Conservation (phyloP, 2,888 invertebrate species). For the Lycia hirtaria region DNA sequence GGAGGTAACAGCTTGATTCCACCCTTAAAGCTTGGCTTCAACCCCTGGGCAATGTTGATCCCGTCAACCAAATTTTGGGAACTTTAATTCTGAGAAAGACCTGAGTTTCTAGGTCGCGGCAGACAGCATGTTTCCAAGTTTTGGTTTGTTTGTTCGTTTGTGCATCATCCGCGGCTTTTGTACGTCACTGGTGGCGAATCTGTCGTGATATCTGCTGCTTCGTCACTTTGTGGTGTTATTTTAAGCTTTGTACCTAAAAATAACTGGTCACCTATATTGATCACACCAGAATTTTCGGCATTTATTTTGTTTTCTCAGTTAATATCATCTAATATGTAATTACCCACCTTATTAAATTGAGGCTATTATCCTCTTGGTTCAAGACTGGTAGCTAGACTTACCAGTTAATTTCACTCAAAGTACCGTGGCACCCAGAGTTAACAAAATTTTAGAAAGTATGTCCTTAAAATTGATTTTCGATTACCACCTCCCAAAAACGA, state of each 20-base stretch:
- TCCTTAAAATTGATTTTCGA: too few species aligned
- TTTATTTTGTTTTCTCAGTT: too few species aligned
- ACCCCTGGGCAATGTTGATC: constrained; percentile 73
- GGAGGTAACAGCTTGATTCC: constrained; percentile 81
- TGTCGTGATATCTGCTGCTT: constrained; percentile 46
- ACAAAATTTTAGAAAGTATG: too few species aligned
- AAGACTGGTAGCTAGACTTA: too few species aligned
- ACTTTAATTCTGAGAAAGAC: constrained; percentile 82
- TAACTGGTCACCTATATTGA: neutral
- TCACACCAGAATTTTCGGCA: too few species aligned
- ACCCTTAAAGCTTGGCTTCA: constrained; percentile 76
- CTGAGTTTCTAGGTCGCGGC: constrained; percentile 83
- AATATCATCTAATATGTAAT: too few species aligned
- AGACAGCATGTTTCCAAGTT: constrained; percentile 84
- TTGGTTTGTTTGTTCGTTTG: constrained; percentile 78
- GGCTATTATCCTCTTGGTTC: too few species aligned
- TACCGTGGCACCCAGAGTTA: too few species aligned
- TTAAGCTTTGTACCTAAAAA: constrained; percentile 11
- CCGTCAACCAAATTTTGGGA: constrained; percentile 80
- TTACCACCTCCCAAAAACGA: too few species aligned
- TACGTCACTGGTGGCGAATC: constrained; percentile 54
- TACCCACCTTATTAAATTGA: too few species aligned
- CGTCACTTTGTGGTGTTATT: constrained; percentile 17
- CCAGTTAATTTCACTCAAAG: too few species aligned
- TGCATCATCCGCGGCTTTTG: constrained; percentile 69